phyloP scores from a whole-genome alignment of 2,113 vertebrate species.

The Sterna hirundo region DNA sequence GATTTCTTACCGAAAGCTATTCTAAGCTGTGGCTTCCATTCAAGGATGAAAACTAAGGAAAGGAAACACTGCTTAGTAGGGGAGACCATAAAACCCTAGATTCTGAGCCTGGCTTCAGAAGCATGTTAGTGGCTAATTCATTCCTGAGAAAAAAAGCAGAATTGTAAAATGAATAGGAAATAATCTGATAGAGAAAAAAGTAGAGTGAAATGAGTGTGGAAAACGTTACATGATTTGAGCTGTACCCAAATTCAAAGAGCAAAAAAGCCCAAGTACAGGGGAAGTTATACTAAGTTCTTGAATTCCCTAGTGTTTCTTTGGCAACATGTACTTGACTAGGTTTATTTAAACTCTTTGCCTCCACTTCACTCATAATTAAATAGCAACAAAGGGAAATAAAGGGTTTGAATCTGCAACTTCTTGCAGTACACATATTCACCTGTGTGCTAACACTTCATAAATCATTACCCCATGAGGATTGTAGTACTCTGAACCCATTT shows the following conservation, averaged over 20 bases:
- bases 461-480: constrained; percentile 1
- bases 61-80: background rate
- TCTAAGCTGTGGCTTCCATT: background rate
- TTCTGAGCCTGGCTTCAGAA: background rate
- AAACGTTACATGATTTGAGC: background rate
- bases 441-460: constrained; percentile 37
- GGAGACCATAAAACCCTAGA: background rate
- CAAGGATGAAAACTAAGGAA: background rate
- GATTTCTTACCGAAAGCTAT: background rate
- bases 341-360: constrained; percentile 24
- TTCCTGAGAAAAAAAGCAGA: background rate
- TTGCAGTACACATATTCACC: background rate
- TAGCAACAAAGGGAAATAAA: constrained; percentile 6
- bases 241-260: background rate
- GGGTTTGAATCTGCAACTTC: constrained; percentile 30
- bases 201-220: background rate
- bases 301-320: background rate
- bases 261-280: background rate
- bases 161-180: background rate
- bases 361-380: constrained; percentile 47
- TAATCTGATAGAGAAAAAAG: background rate
- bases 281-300: background rate
- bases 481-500: background rate
- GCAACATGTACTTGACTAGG: background rate
- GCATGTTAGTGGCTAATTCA: background rate